Percentiles rank a stretch among this genome's conserved stretches.
These are phyloP conservation scores for Leuciscus idus DNA, from an alignment of 2,113 vertebrate genomes.

Conservation along the genomic window DNA sequence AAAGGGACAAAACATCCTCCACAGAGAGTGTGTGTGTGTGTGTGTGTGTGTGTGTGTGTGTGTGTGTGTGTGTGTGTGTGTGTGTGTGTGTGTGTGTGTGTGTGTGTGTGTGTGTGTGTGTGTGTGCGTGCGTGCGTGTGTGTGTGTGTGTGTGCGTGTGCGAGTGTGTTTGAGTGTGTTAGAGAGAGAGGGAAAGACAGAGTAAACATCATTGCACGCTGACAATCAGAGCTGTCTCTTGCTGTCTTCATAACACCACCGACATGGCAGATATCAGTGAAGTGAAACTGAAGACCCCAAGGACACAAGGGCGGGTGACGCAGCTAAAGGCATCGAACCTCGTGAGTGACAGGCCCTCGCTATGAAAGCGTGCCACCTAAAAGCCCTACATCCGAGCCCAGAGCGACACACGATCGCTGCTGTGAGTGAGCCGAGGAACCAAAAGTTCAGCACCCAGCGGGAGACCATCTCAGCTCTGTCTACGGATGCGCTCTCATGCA, in stretches of 20 bases:
- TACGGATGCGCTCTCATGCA: constrained; percentile 59
- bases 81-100: constrained; percentile 18
- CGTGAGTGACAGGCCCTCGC: constrained; percentile 54
- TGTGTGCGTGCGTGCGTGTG: constrained; percentile 15
- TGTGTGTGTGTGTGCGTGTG: background rate
- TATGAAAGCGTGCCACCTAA: constrained; percentile 52
- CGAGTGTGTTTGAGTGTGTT: background rate
- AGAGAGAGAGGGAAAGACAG: background rate
- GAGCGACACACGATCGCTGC: background rate
- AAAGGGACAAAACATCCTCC: background rate
- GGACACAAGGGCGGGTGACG: background rate
- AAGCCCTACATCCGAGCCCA: constrained; percentile 61
- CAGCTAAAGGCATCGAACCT: constrained; percentile 39
- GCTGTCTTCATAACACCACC: constrained; percentile 16
- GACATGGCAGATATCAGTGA: constrained; percentile 35
- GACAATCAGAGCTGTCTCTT: constrained; percentile 43
- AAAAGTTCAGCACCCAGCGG: constrained; percentile 68
- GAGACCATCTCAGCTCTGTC: constrained; percentile 61
- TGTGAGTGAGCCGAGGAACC: constrained; percentile 28
- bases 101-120: background rate
- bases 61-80: background rate
- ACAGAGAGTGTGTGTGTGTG: constrained; percentile 5
- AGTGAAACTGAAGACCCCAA: constrained; percentile 47
- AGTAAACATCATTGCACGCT: constrained; percentile 32
- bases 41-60: constrained; percentile 16